These are phyloP conservation scores for Julus scanicus DNA, from an alignment of 2,888 invertebrate species.

Conservation along the genomic window DNA sequence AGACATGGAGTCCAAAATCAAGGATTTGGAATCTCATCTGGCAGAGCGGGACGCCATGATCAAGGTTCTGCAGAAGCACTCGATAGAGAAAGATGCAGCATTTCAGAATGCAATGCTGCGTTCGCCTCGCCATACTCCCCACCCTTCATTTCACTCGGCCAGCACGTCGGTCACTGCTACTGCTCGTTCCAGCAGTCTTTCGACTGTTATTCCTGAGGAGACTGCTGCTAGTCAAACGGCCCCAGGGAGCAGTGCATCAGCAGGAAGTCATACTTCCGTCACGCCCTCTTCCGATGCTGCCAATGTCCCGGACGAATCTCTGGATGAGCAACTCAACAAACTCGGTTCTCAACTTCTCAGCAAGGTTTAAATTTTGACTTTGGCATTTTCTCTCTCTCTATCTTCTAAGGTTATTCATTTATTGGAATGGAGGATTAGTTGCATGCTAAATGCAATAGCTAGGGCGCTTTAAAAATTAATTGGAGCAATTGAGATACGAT, in stretches of 20 bases:
- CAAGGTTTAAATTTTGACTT: slow-evolving; percentile 59
- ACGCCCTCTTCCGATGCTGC: not conserved
- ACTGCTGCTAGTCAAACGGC: not conserved
- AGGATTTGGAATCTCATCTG: slow-evolving; percentile 86
- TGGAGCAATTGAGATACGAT: no score
- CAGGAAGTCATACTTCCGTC: not conserved
- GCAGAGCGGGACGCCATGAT: slow-evolving; percentile 93
- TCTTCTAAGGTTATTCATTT: not conserved
- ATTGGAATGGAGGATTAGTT: not conserved
- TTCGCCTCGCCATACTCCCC: slow-evolving; percentile 63
- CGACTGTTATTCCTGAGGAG: slow-evolving; percentile 32
- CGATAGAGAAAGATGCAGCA: slow-evolving; percentile 63
- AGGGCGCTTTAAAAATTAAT: no score
- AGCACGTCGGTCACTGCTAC: slow-evolving; percentile 20
- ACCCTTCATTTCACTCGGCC: slow-evolving; percentile 60
- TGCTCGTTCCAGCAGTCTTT: slow-evolving; percentile 35
- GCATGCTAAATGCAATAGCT: no score
- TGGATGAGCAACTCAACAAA: slow-evolving; percentile 82
- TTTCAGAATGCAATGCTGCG: slow-evolving; percentile 62
- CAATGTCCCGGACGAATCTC: slow-evolving; percentile 47
- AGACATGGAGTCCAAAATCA: slow-evolving; percentile 82
- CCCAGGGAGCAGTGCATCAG: not conserved
- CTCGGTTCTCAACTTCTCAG: slow-evolving; percentile 77
- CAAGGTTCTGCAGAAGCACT: slow-evolving; percentile 77
- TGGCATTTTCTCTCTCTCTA: not conserved